A percentile compares a stretch with the other conserved stretches of the same genome.
Evolutionary conservation across 2,113 vertebrate genomes (phyloP).

Genomic region (Narcine bancroftii): DNA sequence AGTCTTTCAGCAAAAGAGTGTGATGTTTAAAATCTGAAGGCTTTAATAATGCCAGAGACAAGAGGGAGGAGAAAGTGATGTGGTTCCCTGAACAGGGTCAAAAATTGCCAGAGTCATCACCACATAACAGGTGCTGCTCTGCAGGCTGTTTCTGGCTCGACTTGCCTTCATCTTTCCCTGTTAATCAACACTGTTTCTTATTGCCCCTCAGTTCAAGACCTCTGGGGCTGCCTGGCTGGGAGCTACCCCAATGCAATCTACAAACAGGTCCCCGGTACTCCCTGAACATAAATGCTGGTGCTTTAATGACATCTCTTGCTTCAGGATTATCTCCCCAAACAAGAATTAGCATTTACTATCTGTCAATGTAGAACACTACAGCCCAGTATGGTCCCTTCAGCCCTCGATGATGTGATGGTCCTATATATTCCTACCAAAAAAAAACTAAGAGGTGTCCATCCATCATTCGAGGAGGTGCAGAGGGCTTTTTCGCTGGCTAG

Average conservation of each 20-base stretch:
- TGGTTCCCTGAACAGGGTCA: neutral
- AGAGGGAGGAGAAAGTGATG: neutral
- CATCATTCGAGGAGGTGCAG: neutral
- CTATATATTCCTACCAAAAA: too few relatives aligned
- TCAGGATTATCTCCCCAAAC: neutral
- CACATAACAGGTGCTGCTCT: neutral
- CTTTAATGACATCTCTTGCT: too few relatives aligned
- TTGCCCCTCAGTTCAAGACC: neutral
- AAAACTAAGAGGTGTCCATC: neutral
- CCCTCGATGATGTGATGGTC: too few relatives aligned
- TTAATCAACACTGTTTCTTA: neutral
- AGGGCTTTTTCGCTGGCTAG: neutral
- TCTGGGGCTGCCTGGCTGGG: neutral
- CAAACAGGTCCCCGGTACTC: too few relatives aligned
- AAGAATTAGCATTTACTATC: too few relatives aligned
- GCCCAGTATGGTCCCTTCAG: too few relatives aligned
- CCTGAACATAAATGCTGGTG: neutral
- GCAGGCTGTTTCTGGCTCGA: neutral
- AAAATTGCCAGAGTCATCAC: neutral
- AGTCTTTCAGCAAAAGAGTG: neutral
- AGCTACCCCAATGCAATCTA: neutral
- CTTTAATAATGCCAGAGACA: neutral
- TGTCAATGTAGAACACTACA: too few relatives aligned
- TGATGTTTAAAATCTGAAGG: neutral
- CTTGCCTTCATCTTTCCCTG: neutral